Evolutionary conservation across 2,797 vertebrate species (phyloP), one percentile per base, ranked within the genome.

Genomic region (Dicrostonyx torquatus): DNA sequence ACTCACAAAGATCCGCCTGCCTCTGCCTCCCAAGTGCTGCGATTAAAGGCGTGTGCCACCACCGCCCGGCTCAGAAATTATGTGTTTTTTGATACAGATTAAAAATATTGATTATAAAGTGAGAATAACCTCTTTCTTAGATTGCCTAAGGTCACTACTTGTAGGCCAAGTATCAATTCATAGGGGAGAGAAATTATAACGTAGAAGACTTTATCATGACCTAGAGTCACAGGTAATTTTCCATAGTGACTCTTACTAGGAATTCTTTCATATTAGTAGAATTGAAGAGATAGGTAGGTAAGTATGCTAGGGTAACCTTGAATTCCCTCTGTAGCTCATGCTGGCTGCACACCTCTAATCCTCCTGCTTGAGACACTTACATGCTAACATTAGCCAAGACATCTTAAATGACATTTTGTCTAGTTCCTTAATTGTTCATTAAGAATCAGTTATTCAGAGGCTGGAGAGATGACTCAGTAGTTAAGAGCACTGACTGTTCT

Each of bases 341-440:
- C 68, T 58, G 6, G 37, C 53, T 72, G 5, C 29, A 62, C 2
- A 45, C 72, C 60, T n/a, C 15, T 4, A 60, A 48, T 75, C 7
- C 18, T 76, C 29, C n/a, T 87, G n/a, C 84, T 31, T 20, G 15
- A 75, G n/a, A 55, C 11, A 60, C 18, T 31, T 60, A 40, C 60
- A 31, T 88, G 53, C 18, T 75, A 18, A 58, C 53, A 88, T 75
- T 88, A 86, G 31, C 40, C 53, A 95, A 62, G 83, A 50, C 31
- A 12, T 80, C 88, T 55, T 78, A 53, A 73, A 92, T 83, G 64
- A 76, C 78, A 55, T 85, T 84, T 96, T 84, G 48, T 86, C 17
- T 29, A 22, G 75, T 87, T 91, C 31, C 45, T 90, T 37, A 88
- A 12, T 76, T 79, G 17, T 60, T 92, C 10, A 12, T 68, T 89